Conservation (phyloP, 1,140 invertebrate species). For the Heliothis virescens region DNA sequence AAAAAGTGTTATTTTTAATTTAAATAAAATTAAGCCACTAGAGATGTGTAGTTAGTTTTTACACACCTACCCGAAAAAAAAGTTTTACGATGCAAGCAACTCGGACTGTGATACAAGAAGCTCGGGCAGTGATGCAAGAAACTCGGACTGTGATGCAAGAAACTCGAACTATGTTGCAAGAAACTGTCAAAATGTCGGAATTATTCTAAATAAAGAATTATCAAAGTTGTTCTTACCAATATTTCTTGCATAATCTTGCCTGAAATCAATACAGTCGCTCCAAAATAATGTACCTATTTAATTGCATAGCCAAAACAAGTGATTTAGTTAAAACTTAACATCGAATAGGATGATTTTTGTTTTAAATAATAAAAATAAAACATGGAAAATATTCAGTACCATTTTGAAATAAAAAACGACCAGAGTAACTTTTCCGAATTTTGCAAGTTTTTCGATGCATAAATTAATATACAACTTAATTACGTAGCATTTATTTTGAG, state of each 20-base stretch:
- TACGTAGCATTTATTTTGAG: too few relatives aligned
- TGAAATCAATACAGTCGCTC: neutral
- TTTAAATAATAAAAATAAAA: neutral
- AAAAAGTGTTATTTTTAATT: too few relatives aligned
- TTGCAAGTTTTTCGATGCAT: too few relatives aligned
- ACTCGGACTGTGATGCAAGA: neutral
- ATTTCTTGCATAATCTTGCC: neutral
- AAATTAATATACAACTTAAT: too few relatives aligned
- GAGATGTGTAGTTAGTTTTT: too few relatives aligned
- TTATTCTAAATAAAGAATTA: neutral
- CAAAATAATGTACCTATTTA: neutral
- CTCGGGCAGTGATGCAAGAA: neutral
- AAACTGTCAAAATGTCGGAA: neutral
- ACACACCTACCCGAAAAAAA: too few relatives aligned
- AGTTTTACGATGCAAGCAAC: neutral
- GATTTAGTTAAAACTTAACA: constrained; percentile 28
- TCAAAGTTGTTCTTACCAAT: neutral
- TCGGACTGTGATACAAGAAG: neutral
- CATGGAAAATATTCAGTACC: neutral
- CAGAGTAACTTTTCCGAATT: too few relatives aligned
- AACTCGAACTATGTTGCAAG: neutral
- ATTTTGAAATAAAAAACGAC: neutral
- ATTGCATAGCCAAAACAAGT: constrained; percentile 44
- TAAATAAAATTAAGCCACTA: too few relatives aligned
- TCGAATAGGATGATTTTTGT: constrained; percentile 2